Evolutionary conservation across 2,797 vertebrate species (phyloP).

Genomic region (Steatocranus sp.): DNA sequence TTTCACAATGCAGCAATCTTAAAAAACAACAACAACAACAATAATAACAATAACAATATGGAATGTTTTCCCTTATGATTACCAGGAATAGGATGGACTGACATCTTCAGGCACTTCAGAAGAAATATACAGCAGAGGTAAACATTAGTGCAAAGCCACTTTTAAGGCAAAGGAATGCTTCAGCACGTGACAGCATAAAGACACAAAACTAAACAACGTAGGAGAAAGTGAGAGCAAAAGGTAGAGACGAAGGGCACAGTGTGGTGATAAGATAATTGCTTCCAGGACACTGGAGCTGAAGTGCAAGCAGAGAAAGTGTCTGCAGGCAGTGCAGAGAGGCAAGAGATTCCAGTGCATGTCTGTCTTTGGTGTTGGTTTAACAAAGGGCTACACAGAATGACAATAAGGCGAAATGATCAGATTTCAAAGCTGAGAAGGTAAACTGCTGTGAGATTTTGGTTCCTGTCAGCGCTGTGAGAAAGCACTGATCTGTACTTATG

Average conservation of each 20-base stretch:
- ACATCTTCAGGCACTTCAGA: conserved; percentile 64
- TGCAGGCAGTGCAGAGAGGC: conserved; percentile 59
- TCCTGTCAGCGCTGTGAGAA: not conserved
- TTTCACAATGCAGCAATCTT: conserved; percentile 40
- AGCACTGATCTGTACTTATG: conserved; percentile 2
- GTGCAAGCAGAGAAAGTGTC: conserved; percentile 53
- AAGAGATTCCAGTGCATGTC: conserved; percentile 73
- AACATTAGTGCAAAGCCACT: conserved; percentile 68
- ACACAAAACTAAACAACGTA: not conserved
- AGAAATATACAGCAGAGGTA: conserved; percentile 55
- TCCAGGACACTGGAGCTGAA: conserved; percentile 33
- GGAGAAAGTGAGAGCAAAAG: not conserved
- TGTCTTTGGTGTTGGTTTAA: conserved; percentile 64
- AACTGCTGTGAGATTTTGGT: conserved; percentile 13
- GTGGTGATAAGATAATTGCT: conserved; percentile 31
- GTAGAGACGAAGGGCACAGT: conserved; percentile 21
- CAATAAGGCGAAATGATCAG: conserved; percentile 3
- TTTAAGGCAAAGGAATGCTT: conserved; percentile 60
- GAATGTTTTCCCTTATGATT: conserved; percentile 68
- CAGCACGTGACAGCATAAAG: conserved; percentile 9
- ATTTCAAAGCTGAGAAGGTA: not conserved
- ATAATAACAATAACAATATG: conserved; percentile 37
- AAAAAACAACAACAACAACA: conserved; percentile 28
- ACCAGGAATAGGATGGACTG: conserved; percentile 9
- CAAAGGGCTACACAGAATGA: conserved; percentile 3